Conservation (phyloP, 2,888 invertebrate species). For the Penaeus monodon region DNA sequence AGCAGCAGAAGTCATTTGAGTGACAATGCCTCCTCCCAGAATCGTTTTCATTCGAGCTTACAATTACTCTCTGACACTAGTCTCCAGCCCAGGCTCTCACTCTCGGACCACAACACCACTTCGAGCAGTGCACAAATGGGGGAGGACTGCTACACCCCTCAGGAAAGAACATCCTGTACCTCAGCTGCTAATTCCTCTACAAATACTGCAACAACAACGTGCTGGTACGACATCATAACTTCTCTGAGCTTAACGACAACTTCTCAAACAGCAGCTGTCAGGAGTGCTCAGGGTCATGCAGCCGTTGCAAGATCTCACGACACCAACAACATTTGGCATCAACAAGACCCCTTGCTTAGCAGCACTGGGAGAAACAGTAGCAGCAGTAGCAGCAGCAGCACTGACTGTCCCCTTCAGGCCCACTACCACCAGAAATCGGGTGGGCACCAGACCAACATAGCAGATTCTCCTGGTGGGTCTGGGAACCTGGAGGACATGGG, state of each 20-base stretch:
- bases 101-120: constrained; percentile 39
- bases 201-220: constrained; percentile 45
- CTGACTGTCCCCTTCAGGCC: constrained; percentile 34
- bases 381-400: constrained; percentile 31
- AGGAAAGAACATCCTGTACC: constrained; percentile 27
- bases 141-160: constrained; percentile 41
- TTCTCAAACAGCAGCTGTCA: constrained; percentile 23
- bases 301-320: constrained; percentile 11
- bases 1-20: constrained; percentile 41
- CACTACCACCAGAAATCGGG: constrained; percentile 14
- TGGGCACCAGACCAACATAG: background rate
- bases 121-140: constrained; percentile 45
- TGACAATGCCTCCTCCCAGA: constrained; percentile 29
- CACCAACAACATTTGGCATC: constrained; percentile 20
- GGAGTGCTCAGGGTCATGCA: constrained; percentile 1
- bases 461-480: no score
- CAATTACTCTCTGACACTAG: constrained; percentile 41
- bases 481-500: no score
- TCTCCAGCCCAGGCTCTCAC: constrained; percentile 33
- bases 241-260: constrained; percentile 34
- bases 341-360: background rate
- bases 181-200: constrained; percentile 38
- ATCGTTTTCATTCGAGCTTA: constrained; percentile 36
- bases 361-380: constrained; percentile 27
- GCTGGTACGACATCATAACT: constrained; percentile 62